Base-by-base conservation (phyloP, 2,113 vertebrate species). In the Tupaia tana region DNA sequence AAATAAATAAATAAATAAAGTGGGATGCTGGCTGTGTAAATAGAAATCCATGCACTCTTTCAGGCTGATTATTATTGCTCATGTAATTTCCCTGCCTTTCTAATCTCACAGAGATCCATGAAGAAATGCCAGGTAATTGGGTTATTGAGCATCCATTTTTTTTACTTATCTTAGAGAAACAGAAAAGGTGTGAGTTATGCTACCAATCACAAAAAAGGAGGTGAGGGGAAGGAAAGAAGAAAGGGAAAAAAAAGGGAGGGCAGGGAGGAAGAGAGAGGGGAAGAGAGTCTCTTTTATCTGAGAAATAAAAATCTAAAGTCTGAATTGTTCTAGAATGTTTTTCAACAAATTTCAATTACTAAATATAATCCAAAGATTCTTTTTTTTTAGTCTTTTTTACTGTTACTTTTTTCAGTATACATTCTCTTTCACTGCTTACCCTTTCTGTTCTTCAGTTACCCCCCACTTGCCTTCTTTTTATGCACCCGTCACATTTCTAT, bases 271-370 rank as follows among this genome's bases (percentile, higher is more conserved):
- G 43, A 6, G 43, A 43, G 43, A 43, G 43, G 43, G 43, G 43
- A 43, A 43, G 43, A 43, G 43, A 43, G 43, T 43, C 43, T 43
- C 43, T 90, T 80, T 90, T 79, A 77, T 89, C 89, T 81, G 91
- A n/a, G 67, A 84, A 10, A 90, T 80, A 80, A 74, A 91, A 73
- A 25, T 74, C 43, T 96, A 93, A 86, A 91, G 18, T 24, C 10
- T 82, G 61, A 89, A 78, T 10, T 58, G 12, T 64, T 85, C 58
- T 93, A 34, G 12, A 86, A 31, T 52, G 66, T 87, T 84, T 84
- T 64, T 59, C 31, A 82, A 93, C 31, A 91, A 71, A 77, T 85
- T 83, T 11, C 91, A 58, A 86, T 81, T 78, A 74, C n/a, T 31
- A 86, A 71, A 31, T 77, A 27, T 31, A 66, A 90, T 63, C 81